A percentile compares a stretch with the other conserved stretches of the same genome.
Conservation (phyloP, 1,140 invertebrate genomes). For the Phocides pigmalion region DNA sequence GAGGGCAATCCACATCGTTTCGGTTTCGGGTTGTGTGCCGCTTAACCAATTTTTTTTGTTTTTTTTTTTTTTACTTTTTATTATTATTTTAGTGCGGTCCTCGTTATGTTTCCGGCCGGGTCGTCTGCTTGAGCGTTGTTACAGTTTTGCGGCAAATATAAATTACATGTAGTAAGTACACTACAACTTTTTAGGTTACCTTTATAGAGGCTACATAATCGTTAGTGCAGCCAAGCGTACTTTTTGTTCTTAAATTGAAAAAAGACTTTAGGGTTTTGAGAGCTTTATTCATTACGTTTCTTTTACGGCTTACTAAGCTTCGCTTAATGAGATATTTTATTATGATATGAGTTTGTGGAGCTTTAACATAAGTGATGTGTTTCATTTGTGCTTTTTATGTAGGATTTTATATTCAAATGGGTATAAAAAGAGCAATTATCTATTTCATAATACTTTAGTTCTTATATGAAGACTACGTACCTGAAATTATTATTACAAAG, state of each 20-base stretch:
- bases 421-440: conserved; percentile 17
- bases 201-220: conserved; percentile 36
- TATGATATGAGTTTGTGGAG: conserved; percentile 27
- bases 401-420: not conserved
- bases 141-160: conserved; percentile 46
- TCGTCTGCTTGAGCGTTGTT: conserved; percentile 50
- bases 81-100: conserved; percentile 66
- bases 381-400: conserved; percentile 15
- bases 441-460: not conserved
- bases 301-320: conserved; percentile 32
- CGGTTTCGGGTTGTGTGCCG: conserved; percentile 63
- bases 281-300: conserved; percentile 33
- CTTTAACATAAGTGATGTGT: conserved; percentile 28
- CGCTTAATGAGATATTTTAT: conserved; percentile 32
- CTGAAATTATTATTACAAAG: too few relatives aligned
- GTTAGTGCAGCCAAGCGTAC: conserved; percentile 22
- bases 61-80: conserved; percentile 50
- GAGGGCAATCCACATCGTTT: conserved; percentile 74
- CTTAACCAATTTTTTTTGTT: conserved; percentile 65
- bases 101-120: conserved; percentile 53
- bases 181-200: conserved; percentile 39
- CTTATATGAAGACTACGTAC: too few relatives aligned
- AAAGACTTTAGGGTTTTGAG: conserved; percentile 30
- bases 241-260: conserved; percentile 33
- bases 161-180: conserved; percentile 49